Conservation (phyloP, 2,797 vertebrate genomes). For the Chanos chanos region DNA sequence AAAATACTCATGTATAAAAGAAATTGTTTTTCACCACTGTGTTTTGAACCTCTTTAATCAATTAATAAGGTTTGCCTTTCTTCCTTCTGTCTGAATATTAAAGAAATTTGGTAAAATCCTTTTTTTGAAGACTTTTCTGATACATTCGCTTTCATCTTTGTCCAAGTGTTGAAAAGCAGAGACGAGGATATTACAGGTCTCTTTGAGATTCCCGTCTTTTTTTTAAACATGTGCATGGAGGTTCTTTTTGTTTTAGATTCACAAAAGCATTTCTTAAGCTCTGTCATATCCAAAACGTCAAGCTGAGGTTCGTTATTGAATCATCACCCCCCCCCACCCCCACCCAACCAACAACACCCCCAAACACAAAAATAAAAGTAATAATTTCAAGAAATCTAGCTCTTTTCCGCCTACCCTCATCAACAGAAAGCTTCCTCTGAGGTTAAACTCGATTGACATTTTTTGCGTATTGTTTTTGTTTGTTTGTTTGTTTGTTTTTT, state of each 20-base stretch:
- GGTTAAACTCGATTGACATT: conserved; percentile 46
- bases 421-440: conserved; percentile 16
- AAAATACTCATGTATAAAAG: conserved; percentile 45
- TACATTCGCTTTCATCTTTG: conserved; percentile 62
- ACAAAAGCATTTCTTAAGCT: conserved; percentile 43
- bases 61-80: conserved; percentile 67
- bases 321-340: too few relatives aligned
- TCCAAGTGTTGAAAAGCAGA: conserved; percentile 55
- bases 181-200: conserved; percentile 54
- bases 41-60: conserved; percentile 62
- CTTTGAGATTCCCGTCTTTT: conserved; percentile 55
- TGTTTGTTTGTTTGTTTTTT: too few relatives aligned
- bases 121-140: conserved; percentile 58
- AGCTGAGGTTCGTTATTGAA: conserved; percentile 39
- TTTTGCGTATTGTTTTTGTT: conserved; percentile 28
- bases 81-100: conserved; percentile 63
- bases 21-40: conserved; percentile 57
- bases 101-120: conserved; percentile 59
- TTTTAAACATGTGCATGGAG: too few relatives aligned
- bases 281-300: conserved; percentile 39
- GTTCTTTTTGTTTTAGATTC: conserved; percentile 63
- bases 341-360: too few relatives aligned
- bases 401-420: not conserved
- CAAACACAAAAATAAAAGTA: not conserved
- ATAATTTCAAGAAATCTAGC: not conserved